Conservation (phyloP, 2,797 vertebrate species). For the Varecia variegata region DNA sequence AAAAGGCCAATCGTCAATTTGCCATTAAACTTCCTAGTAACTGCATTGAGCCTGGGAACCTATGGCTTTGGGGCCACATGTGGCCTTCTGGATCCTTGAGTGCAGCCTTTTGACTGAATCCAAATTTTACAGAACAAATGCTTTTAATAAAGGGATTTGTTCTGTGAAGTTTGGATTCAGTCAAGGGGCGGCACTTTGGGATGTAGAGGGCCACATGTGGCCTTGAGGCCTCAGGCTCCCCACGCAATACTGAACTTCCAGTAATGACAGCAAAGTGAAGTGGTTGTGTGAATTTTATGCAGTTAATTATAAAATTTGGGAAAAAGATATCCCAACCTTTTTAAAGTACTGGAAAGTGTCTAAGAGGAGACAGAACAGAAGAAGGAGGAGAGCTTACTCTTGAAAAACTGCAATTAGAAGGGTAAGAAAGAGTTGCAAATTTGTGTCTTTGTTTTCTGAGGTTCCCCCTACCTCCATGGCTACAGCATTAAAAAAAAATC, state of each 20-base stretch:
- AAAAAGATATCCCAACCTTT: neutral
- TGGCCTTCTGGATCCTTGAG: neutral
- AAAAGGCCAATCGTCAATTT: neutral
- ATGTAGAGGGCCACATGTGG: too few species aligned
- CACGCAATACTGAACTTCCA: neutral
- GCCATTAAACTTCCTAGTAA: neutral
- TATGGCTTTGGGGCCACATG: neutral
- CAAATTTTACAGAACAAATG: neutral
- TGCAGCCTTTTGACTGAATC: neutral
- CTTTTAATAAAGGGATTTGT: too few species aligned
- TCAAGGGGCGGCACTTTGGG: too few species aligned
- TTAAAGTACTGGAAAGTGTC: neutral
- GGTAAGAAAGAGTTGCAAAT: neutral
- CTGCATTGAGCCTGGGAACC: neutral
- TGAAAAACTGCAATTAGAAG: neutral
- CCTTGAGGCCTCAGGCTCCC: too few species aligned
- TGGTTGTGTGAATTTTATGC: neutral
- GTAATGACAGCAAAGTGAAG: neutral
- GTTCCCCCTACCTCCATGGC: neutral
- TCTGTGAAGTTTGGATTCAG: too few species aligned
- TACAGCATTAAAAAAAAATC: neutral
- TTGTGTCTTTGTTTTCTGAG: neutral
- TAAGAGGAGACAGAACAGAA: neutral
- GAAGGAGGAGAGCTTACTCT: neutral
- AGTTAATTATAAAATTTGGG: slow-evolving; percentile 17